Conservation (phyloP, 2,113 vertebrate species). For the Forbesichthys agassizii region DNA sequence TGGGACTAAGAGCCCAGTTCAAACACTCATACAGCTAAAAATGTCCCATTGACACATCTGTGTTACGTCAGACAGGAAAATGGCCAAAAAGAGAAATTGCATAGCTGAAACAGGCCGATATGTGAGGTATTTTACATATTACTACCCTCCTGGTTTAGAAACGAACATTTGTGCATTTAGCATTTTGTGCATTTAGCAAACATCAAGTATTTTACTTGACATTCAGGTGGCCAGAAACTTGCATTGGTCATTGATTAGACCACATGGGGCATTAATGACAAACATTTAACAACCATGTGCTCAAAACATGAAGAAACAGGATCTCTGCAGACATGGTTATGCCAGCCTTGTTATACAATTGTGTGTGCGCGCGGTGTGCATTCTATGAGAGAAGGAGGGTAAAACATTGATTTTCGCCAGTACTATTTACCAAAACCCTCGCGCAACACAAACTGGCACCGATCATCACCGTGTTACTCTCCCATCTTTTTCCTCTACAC, state of each 20-base stretch:
- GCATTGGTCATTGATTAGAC: conserved; percentile 36
- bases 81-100: conserved; percentile 48
- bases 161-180: too few relatives aligned
- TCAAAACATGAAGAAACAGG: conserved; percentile 18
- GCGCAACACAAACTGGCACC: conserved; percentile 21
- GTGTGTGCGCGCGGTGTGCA: conserved; percentile 1
- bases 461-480: conserved; percentile 16
- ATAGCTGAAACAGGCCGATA: conserved; percentile 13
- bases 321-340: conserved; percentile 5
- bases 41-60: conserved; percentile 31
- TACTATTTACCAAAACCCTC: conserved; percentile 4
- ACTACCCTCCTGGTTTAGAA: too few relatives aligned
- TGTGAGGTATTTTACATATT: too few relatives aligned
- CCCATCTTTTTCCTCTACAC: not conserved
- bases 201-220: not conserved
- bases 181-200: too few relatives aligned
- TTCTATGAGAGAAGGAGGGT: not conserved
- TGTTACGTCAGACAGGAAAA: conserved; percentile 35
- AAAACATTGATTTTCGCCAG: conserved; percentile 27
- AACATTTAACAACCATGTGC: conserved; percentile 31
- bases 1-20: conserved; percentile 11
- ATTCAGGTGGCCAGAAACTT: not conserved
- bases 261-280: conserved; percentile 18
- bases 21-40: conserved; percentile 19
- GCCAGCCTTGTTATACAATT: conserved; percentile 4